phyloP scores from a whole-genome alignment of 2,113 vertebrate genomes.

The Pipa parva region DNA sequence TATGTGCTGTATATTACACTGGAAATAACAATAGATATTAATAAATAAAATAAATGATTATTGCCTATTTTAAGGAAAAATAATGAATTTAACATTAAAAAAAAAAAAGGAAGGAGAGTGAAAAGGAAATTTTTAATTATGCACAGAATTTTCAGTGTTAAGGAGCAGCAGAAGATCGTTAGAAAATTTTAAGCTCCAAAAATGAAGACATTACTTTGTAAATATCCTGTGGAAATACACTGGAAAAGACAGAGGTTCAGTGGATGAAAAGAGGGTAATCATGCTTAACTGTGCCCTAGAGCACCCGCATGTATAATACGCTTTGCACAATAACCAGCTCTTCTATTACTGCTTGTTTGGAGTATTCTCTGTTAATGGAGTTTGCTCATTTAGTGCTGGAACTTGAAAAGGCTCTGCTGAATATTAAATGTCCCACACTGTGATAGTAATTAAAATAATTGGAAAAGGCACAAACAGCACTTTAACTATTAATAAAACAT shows the following conservation, averaged over 20 bases:
- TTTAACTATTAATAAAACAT: conserved; percentile 69
- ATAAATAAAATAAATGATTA: conserved; percentile 11
- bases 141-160: conserved; percentile 63
- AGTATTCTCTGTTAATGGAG: conserved; percentile 76
- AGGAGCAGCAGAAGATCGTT: conserved; percentile 70
- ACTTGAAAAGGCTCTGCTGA: conserved; percentile 74
- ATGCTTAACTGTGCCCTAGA: conserved; percentile 67
- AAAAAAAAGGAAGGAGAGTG: conserved; percentile 43
- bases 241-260: conserved; percentile 64
- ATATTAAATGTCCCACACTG: conserved; percentile 78
- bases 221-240: conserved; percentile 76
- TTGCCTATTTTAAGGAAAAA: conserved; percentile 45
- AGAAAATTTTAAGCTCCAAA: conserved; percentile 74
- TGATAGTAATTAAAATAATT: conserved; percentile 80
- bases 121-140: conserved; percentile 66
- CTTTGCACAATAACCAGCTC: conserved; percentile 74
- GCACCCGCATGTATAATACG: conserved; percentile 66
- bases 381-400: conserved; percentile 80
- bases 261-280: conserved; percentile 83
- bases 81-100: conserved; percentile 52
- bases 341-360: conserved; percentile 70
- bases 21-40: too few species aligned
- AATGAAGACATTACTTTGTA: conserved; percentile 73
- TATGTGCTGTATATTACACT: too few species aligned
- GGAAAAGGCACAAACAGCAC: conserved; percentile 71